Conservation (phyloP, 2,888 invertebrate genomes). For the Isoperla grammatica region DNA sequence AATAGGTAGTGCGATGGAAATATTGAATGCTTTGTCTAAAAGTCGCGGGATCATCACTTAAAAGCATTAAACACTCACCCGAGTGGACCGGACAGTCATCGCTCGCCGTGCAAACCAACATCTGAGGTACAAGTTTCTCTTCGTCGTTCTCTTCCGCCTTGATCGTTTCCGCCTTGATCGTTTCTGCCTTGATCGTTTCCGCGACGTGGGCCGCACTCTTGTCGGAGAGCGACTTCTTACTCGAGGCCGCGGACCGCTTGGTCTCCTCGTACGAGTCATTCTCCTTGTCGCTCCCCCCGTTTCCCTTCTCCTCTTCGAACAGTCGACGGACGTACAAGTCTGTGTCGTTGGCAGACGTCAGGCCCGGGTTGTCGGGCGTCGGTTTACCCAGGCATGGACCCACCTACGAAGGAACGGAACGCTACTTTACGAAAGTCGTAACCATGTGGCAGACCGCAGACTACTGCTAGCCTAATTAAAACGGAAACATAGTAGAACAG, state of each 20-base stretch:
- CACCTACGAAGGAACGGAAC: slow-evolving; percentile 37
- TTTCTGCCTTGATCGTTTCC: background rate
- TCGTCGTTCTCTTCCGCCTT: background rate
- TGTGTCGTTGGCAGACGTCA: slow-evolving; percentile 45
- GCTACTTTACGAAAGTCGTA: no score
- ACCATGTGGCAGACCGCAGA: no score
- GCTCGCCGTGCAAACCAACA: slow-evolving; percentile 48
- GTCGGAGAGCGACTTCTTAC: slow-evolving; percentile 34
- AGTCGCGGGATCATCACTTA: no score
- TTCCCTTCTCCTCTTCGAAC: slow-evolving; percentile 49
- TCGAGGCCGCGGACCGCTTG: slow-evolving; percentile 1
- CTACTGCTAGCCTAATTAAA: no score
- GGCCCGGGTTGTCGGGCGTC: slow-evolving; percentile 44
- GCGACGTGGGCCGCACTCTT: slow-evolving; percentile 26
- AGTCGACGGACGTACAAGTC: slow-evolving; percentile 55
- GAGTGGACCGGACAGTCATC: slow-evolving; percentile 70
- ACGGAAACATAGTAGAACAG: no score
- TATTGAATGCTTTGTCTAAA: no score
- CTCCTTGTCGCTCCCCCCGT: slow-evolving; percentile 51
- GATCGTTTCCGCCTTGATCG: background rate
- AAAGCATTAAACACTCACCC: no score
- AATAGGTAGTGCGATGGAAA: no score
- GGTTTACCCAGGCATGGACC: slow-evolving; percentile 59
- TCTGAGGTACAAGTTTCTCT: slow-evolving; percentile 8
- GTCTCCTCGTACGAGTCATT: slow-evolving; percentile 46